Evolutionary conservation across 1,140 invertebrate species (phyloP).

Genomic region (Anastrepha obliqua): DNA sequence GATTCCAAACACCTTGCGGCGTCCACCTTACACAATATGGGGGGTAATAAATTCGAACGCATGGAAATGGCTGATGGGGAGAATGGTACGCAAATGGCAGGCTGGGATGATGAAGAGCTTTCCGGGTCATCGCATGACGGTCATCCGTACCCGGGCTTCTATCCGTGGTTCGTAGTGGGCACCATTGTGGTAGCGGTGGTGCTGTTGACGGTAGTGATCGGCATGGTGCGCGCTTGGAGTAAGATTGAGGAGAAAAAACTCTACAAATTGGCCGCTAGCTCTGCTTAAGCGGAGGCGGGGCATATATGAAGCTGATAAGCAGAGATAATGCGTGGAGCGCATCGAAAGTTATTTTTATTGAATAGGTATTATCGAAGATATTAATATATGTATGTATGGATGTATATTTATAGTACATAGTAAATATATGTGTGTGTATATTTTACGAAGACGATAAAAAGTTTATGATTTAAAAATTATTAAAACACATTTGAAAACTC

Average conservation of each 20-base stretch:
- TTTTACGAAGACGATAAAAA: too few relatives aligned
- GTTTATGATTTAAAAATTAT: too few relatives aligned
- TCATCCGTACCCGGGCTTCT: slow-evolving; percentile 60
- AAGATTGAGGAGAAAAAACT: slow-evolving; percentile 56
- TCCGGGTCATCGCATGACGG: not conserved
- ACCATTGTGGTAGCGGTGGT: slow-evolving; percentile 63
- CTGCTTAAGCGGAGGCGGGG: not conserved
- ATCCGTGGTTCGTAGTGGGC: slow-evolving; percentile 67
- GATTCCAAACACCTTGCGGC: slow-evolving; percentile 65
- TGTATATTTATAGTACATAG: not conserved
- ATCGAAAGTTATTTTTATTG: not conserved
- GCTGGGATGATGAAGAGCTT: slow-evolving; percentile 31
- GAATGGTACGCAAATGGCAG: not conserved
- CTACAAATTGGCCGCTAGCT: slow-evolving; percentile 51
- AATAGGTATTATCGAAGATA: slow-evolving; percentile 33
- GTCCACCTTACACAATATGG: slow-evolving; percentile 61
- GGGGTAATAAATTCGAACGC: slow-evolving; percentile 56
- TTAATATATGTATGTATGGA: not conserved
- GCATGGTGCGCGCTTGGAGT: slow-evolving; percentile 62
- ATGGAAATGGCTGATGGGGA: slow-evolving; percentile 53
- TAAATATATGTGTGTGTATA: not conserved
- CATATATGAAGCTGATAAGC: not conserved
- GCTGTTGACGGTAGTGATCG: slow-evolving; percentile 60
- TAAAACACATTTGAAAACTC: too few relatives aligned
- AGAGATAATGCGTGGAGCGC: slow-evolving; percentile 21